These are phyloP conservation scores for Paracanthobrama guichenoti DNA, from an alignment of 2,113 vertebrate genomes.

Conservation along the genomic window DNA sequence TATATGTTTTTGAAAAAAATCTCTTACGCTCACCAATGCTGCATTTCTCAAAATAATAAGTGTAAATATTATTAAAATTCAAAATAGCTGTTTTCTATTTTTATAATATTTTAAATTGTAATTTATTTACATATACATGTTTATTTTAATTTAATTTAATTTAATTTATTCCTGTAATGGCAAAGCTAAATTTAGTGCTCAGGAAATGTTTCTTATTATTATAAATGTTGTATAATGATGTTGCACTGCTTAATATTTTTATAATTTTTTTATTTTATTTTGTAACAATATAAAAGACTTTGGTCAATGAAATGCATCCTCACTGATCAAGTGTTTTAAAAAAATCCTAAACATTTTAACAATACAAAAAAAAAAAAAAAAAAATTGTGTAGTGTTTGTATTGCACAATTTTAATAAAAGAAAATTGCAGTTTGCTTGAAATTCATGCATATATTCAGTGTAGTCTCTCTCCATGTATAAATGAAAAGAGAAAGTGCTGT, in stretches of 20 bases:
- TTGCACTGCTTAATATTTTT: not conserved
- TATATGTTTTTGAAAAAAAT: not conserved
- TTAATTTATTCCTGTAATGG: not conserved
- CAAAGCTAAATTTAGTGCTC: not conserved
- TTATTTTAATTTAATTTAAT: no score
- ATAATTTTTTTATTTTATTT: not conserved
- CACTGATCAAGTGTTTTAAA: not conserved
- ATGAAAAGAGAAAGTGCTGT: not conserved
- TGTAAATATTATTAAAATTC: not conserved
- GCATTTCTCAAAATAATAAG: no score
- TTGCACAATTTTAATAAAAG: not conserved
- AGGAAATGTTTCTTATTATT: not conserved
- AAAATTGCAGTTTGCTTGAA: not conserved
- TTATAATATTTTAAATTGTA: not conserved
- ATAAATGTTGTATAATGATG: not conserved
- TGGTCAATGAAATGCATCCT: not conserved
- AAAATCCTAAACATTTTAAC: no score
- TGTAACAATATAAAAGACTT: not conserved
- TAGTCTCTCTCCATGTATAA: not conserved
- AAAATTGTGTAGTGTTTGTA: no score
- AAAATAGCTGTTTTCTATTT: no score
- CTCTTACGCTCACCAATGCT: no score
- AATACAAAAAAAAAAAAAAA: no score
- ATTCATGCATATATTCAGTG: not conserved
- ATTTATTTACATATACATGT: no score